These are phyloP conservation scores for Epizoanthus illoricatus DNA, from an alignment of 92 coral and sea anemone species.

Conservation along the genomic window DNA sequence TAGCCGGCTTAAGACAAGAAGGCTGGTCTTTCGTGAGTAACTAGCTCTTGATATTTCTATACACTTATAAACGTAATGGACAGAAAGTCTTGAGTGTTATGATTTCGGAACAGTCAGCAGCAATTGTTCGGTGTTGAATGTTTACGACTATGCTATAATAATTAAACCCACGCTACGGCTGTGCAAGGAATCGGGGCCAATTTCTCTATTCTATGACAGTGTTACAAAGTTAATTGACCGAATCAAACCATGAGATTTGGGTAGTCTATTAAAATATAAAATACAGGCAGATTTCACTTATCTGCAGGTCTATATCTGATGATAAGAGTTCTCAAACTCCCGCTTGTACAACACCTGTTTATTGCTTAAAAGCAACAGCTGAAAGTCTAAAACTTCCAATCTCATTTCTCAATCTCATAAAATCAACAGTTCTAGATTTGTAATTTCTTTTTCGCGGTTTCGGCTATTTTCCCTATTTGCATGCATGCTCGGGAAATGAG, in stretches of 20 bases:
- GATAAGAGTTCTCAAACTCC: constrained; percentile 55
- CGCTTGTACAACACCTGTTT: constrained; percentile 56
- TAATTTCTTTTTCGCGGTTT: constrained; percentile 46
- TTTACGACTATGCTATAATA: constrained; percentile 70
- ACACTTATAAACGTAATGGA: constrained; percentile 24
- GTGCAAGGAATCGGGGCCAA: constrained; percentile 44
- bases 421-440: constrained; percentile 43
- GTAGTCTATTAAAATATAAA: constrained; percentile 55
- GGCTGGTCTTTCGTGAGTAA: neutral
- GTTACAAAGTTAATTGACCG: constrained; percentile 48
- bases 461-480: constrained; percentile 31
- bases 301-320: constrained; percentile 54
- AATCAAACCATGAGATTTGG: constrained; percentile 39
- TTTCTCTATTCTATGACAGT: constrained; percentile 42
- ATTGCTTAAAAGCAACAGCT: constrained; percentile 29
- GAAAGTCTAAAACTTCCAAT: constrained; percentile 32
- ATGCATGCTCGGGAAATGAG: neutral
- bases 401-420: constrained; percentile 34
- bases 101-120: constrained; percentile 73
- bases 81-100: constrained; percentile 37
- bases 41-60: constrained; percentile 25
- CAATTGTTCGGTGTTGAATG: constrained; percentile 72
- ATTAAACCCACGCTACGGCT: constrained; percentile 52
- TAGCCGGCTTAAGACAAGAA: constrained; percentile 38
- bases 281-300: constrained; percentile 62